A percentile compares a stretch with the other conserved stretches of the same genome.
Conservation (phyloP, 2,888 invertebrate genomes). For the Mimachlamys varia region DNA sequence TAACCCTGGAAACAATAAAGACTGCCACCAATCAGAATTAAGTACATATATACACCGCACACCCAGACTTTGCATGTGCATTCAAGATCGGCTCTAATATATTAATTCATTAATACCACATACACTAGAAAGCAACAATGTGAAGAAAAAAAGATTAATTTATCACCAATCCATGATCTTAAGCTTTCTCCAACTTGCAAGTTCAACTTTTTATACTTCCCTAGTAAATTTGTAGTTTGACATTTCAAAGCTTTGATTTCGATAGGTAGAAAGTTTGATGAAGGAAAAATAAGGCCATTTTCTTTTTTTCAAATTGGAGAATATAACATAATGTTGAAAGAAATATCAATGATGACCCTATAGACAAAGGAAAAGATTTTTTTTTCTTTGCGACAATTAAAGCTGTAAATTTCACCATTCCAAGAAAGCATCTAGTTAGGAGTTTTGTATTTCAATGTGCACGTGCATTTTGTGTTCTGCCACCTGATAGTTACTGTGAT, state of each 20-base stretch:
- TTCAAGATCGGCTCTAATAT: not conserved
- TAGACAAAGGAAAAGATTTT: not conserved
- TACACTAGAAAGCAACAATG: constrained; percentile 4
- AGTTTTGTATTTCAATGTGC: not conserved
- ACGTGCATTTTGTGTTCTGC: not conserved
- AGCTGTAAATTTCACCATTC: not conserved
- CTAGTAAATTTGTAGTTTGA: too few species aligned
- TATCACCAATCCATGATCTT: not conserved
- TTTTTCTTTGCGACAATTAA: not conserved
- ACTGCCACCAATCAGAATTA: constrained; percentile 40
- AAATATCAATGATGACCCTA: too few species aligned
- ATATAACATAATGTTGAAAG: too few species aligned
- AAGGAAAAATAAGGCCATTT: too few species aligned
- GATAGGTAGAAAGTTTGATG: too few species aligned
- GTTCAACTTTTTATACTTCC: too few species aligned
- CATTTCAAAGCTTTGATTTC: too few species aligned
- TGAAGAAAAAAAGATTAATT: not conserved
- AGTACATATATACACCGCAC: constrained; percentile 30
- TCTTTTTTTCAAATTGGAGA: too few species aligned
- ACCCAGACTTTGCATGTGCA: not conserved
- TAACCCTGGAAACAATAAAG: constrained; percentile 89
- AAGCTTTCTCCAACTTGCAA: not conserved
- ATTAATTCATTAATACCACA: constrained; percentile 9
- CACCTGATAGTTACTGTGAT: not conserved
- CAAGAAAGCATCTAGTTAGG: too few species aligned